Conservation (phyloP, 2,888 invertebrate species). For the Tupiocoris notatus region DNA sequence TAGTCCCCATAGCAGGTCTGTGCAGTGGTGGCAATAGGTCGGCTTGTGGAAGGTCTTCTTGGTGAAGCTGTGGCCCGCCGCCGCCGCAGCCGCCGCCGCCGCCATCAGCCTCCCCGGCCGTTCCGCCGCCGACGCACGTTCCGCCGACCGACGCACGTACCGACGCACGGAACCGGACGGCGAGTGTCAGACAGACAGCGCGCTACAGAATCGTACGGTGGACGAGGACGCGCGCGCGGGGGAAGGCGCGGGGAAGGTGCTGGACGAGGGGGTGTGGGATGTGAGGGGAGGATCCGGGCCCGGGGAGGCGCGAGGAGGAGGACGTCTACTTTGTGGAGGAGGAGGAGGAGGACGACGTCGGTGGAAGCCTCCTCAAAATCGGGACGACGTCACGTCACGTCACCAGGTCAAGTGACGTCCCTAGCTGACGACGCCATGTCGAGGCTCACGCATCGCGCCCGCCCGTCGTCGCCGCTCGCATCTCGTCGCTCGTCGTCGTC, state of each 20-base stretch:
- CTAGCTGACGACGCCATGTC: constrained; percentile 38
- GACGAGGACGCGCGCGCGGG: constrained; percentile 46
- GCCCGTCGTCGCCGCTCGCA: constrained; percentile 23
- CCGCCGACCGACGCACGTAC: constrained; percentile 50
- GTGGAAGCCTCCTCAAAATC: background rate
- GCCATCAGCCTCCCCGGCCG: constrained; percentile 2
- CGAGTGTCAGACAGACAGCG: constrained; percentile 10
- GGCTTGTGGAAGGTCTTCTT: constrained; percentile 99
- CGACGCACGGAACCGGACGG: too few relatives aligned
- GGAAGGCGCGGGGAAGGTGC: constrained; percentile 52
- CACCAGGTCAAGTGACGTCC: constrained; percentile 44
- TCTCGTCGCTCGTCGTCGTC: constrained; percentile 29
- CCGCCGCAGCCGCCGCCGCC: constrained; percentile 2
- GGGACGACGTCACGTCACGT: background rate
- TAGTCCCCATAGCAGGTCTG: constrained; percentile 99
- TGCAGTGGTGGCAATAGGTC: constrained; percentile 99
- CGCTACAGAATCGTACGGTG: constrained; percentile 20
- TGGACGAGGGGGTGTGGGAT: too few relatives aligned
- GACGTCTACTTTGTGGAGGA: background rate
- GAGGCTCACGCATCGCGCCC: constrained; percentile 40
- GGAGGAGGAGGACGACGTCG: background rate
- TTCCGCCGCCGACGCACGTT: background rate
- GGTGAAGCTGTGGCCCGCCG: constrained; percentile 82
- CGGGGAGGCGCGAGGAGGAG: background rate
- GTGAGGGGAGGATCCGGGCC: background rate